A percentile compares a stretch with the other conserved stretches of the same genome.
phyloP scores from a whole-genome alignment of 2,888 invertebrate genomes.

The Drosophila merina region DNA sequence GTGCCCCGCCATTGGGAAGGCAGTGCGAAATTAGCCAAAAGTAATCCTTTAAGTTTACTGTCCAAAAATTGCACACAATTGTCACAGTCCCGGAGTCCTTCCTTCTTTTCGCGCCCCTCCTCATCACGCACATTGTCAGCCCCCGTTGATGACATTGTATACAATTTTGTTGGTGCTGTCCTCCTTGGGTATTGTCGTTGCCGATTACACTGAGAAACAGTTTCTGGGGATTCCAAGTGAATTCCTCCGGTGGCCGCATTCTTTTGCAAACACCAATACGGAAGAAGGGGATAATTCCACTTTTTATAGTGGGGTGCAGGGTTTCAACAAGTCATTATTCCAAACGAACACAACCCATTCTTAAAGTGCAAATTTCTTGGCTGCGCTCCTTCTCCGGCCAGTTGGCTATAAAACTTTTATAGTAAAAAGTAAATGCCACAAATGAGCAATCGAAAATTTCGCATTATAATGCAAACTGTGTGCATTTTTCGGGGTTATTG shows the following conservation, averaged over 20 bases:
- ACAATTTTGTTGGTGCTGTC: slow-evolving; percentile 69
- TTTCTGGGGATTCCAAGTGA: neutral
- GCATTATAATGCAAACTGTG: slow-evolving; percentile 80
- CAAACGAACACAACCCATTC: neutral
- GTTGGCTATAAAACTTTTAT: slow-evolving; percentile 72
- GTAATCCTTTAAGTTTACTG: slow-evolving; percentile 75
- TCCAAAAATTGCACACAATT: slow-evolving; percentile 72
- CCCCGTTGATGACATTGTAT: slow-evolving; percentile 73
- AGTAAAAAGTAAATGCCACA: slow-evolving; percentile 79
- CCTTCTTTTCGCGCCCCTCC: neutral
- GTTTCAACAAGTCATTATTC: too few species aligned
- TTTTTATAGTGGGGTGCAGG: too few species aligned
- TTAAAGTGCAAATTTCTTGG: neutral
- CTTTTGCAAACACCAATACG: too few species aligned
- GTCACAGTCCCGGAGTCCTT: slow-evolving; percentile 36
- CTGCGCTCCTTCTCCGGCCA: slow-evolving; percentile 31
- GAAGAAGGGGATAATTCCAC: too few species aligned
- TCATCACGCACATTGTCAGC: slow-evolving; percentile 57
- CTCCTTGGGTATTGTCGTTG: slow-evolving; percentile 38
- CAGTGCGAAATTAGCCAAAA: slow-evolving; percentile 72
- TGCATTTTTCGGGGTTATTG: slow-evolving; percentile 77
- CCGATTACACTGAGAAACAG: slow-evolving; percentile 15
- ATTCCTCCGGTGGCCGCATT: too few species aligned
- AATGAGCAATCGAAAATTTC: slow-evolving; percentile 82
- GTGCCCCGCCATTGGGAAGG: slow-evolving; percentile 28